A percentile compares a stretch with the other conserved stretches of the same genome.
Evolutionary conservation across 1,140 invertebrate genomes (phyloP).

Genomic region (Microplitis mediator): DNA sequence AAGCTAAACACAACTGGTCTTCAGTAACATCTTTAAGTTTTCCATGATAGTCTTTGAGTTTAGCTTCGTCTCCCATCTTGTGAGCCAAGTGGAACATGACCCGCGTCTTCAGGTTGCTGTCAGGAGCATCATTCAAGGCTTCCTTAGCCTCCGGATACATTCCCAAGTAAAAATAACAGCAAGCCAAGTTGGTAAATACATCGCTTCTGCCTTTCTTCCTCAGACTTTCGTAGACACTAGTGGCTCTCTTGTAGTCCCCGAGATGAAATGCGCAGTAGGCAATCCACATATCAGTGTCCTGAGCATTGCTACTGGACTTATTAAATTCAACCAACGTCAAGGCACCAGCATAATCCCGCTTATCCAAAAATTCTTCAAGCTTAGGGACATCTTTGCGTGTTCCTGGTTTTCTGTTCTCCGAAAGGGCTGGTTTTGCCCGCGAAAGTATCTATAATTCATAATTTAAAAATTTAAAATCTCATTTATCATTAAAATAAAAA

Average conservation of each 20-base stretch:
- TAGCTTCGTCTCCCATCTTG: conserved; percentile 88
- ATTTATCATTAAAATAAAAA: background rate
- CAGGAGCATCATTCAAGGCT: conserved; percentile 66
- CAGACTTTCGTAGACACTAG: conserved; percentile 74
- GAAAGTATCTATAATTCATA: conserved; percentile 68
- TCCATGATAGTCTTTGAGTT: conserved; percentile 81
- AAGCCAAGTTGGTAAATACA: conserved; percentile 81
- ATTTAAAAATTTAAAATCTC: background rate
- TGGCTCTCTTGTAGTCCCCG: conserved; percentile 88
- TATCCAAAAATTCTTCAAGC: conserved; percentile 88
- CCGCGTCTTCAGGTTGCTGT: conserved; percentile 75
- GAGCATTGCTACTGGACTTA: conserved; percentile 63
- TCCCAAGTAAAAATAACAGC: conserved; percentile 95
- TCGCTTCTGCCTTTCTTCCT: conserved; percentile 56
- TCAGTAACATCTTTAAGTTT: conserved; percentile 87
- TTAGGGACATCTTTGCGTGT: conserved; percentile 69
- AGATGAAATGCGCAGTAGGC: conserved; percentile 95
- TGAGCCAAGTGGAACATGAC: conserved; percentile 93
- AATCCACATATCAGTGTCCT: conserved; percentile 82
- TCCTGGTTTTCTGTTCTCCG: conserved; percentile 54
- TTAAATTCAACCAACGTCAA: conserved; percentile 89
- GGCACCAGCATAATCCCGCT: conserved; percentile 92
- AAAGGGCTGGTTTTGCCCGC: conserved; percentile 70
- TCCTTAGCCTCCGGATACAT: conserved; percentile 77
- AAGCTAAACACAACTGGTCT: conserved; percentile 94